phyloP scores from a whole-genome alignment of 2,797 vertebrate species.

The Aphelocoma californica region DNA sequence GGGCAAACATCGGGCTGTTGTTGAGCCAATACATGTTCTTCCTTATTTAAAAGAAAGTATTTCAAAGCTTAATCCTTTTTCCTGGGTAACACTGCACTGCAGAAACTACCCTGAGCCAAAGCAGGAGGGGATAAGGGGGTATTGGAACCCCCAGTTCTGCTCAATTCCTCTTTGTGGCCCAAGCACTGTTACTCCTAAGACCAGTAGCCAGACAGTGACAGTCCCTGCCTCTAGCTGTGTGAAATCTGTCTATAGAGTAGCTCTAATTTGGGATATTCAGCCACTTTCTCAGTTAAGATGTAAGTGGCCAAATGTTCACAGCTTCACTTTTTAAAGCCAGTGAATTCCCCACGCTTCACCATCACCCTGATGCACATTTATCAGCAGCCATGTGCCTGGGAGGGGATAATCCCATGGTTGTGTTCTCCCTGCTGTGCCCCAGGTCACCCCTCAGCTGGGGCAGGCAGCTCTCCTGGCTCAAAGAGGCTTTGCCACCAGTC shows the following conservation, averaged over 20 bases:
- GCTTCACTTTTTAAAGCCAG: not conserved
- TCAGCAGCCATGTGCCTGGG: not conserved
- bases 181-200: not conserved
- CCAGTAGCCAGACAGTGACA: not conserved
- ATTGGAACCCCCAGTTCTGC: not conserved
- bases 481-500: not conserved
- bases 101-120: conserved; percentile 5
- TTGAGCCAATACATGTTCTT: not conserved
- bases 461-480: not conserved
- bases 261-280: not conserved
- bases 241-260: not conserved
- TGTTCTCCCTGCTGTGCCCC: not conserved
- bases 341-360: not conserved
- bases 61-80: not conserved
- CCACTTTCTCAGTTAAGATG: not conserved
- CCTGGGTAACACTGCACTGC: not conserved
- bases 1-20: not conserved
- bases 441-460: not conserved
- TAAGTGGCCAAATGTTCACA: not conserved
- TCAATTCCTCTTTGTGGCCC: not conserved
- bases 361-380: accelerated
- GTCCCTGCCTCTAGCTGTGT: not conserved
- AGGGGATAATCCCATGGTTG: not conserved
- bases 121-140: not conserved
- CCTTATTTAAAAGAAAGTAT: not conserved